Base-by-base conservation (phyloP, 2,797 vertebrate species). In the Nannoperca australis region DNA sequence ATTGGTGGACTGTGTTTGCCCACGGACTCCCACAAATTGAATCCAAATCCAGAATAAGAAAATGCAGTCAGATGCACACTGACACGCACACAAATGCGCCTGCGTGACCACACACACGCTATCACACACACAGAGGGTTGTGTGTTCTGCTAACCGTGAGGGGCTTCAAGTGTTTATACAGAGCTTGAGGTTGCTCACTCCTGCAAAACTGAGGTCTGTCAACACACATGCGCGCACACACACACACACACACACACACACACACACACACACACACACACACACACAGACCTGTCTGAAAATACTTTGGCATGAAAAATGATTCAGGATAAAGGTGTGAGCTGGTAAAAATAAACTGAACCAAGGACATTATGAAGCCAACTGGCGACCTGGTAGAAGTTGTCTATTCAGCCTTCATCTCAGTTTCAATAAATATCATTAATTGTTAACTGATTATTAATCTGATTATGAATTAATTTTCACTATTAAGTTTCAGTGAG, bases 61-160 rank as follows among this genome's bases (percentile, higher is more conserved):
- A 63, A 72, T n/a, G 22, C 27, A 53, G 12, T 30, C 24, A 54
- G 4, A 62, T 38, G 20, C 42, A 66, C 24, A 51, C 47, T 20
- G 9, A 38, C 9, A 34, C 42, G 56, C 22, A 65, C 30, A 59
- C 45, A 59, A 61, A 77, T 55, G 55, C 50, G 34, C 27, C 49
- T 56, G 60, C 53, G 60, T 61, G 60, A 56, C 27, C 36, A 56
- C 55, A 49, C 44, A 56, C 40, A 45, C 60, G 34, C 76, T 32
- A 20, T 38, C 30, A 44, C 34, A 70, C n/a, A 70, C 42, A 60
- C 40, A 63, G 18, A 22, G 54, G 74, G 67, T 3, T 64, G 56
- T 74, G 53, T 87, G 77, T 81, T 85, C 53, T 69, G 76, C 27
- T 67, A 34, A 85, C 67, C 45, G 11, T 66, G 73, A 70, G 79